Evolutionary conservation across 1,140 invertebrate species (phyloP).

Genomic region (Drosophila equinoxialis): DNA sequence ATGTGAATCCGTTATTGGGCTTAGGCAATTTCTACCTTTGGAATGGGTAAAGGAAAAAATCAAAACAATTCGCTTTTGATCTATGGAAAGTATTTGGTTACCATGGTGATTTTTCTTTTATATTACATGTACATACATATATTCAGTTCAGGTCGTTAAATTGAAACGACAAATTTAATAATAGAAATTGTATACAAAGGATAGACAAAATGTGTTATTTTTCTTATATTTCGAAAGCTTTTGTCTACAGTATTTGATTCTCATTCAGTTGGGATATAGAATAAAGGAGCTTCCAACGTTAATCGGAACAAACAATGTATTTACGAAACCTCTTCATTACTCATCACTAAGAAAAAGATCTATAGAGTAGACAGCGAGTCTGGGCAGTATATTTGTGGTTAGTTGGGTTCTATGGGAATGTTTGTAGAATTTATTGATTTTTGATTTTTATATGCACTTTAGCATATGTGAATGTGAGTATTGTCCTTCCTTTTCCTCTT

Average conservation of each 20-base stretch:
- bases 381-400: conserved; percentile 6
- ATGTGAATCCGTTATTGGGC: neutral
- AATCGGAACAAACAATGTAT: neutral
- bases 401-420: neutral
- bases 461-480: conserved; percentile 2
- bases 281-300: neutral
- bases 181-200: too few relatives aligned
- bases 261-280: too few relatives aligned
- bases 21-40: neutral
- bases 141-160: too few relatives aligned
- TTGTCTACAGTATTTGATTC: too few relatives aligned
- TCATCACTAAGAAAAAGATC: neutral
- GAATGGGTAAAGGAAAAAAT: too few relatives aligned
- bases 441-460: conserved; percentile 50
- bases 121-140: too few relatives aligned
- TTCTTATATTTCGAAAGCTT: too few relatives aligned
- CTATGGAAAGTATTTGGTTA: too few relatives aligned
- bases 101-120: too few relatives aligned
- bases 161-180: too few relatives aligned
- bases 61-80: too few relatives aligned
- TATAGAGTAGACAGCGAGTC: conserved; percentile 22
- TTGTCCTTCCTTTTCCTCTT: conserved; percentile 8
- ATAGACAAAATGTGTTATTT: too few relatives aligned
- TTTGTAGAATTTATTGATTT: conserved; percentile 74
- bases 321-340: neutral